These are phyloP conservation scores for Ditylenchus weischeri DNA, from an alignment of 2,888 invertebrate genomes.

Conservation along the genomic window DNA sequence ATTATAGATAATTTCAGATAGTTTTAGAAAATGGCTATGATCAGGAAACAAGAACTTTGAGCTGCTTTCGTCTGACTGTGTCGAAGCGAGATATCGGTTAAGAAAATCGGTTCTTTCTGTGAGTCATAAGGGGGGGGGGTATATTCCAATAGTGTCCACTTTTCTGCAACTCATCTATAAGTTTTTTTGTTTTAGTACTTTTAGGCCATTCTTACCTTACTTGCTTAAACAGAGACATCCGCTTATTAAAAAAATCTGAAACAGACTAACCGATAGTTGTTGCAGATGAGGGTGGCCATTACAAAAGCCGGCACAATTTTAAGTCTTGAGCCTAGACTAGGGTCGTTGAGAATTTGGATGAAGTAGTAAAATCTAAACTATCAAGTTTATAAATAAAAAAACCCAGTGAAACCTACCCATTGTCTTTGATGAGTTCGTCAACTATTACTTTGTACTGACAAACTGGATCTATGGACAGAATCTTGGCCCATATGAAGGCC, in stretches of 20 bases:
- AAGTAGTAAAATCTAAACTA: slow-evolving; percentile 65
- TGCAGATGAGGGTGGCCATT: slow-evolving; percentile 84
- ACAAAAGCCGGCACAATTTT: slow-evolving; percentile 92
- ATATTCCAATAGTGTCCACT: too few relatives aligned
- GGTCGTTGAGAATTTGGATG: slow-evolving; percentile 82
- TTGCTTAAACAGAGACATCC: too few relatives aligned
- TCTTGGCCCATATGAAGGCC: slow-evolving; percentile 96
- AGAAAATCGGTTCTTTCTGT: too few relatives aligned
- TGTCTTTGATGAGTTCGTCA: slow-evolving; percentile 69
- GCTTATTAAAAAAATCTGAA: not conserved
- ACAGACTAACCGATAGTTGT: slow-evolving; percentile 64
- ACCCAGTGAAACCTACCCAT: slow-evolving; percentile 27
- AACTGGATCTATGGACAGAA: slow-evolving; percentile 87
- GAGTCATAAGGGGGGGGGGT: too few relatives aligned
- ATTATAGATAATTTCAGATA: too few relatives aligned
- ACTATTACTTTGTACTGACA: slow-evolving; percentile 68
- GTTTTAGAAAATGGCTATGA: too few relatives aligned
- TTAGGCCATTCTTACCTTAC: too few relatives aligned
- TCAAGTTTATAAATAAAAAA: slow-evolving; percentile 12
- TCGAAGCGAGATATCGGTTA: too few relatives aligned
- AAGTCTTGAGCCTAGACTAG: slow-evolving; percentile 76
- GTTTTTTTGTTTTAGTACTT: too few relatives aligned
- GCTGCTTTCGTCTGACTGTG: too few relatives aligned
- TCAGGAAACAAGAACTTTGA: too few relatives aligned
- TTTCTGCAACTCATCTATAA: too few relatives aligned